These are phyloP conservation scores for Tretioscincus oriximinensis DNA, from an alignment of 2,113 vertebrate genomes.

Conservation along the genomic window DNA sequence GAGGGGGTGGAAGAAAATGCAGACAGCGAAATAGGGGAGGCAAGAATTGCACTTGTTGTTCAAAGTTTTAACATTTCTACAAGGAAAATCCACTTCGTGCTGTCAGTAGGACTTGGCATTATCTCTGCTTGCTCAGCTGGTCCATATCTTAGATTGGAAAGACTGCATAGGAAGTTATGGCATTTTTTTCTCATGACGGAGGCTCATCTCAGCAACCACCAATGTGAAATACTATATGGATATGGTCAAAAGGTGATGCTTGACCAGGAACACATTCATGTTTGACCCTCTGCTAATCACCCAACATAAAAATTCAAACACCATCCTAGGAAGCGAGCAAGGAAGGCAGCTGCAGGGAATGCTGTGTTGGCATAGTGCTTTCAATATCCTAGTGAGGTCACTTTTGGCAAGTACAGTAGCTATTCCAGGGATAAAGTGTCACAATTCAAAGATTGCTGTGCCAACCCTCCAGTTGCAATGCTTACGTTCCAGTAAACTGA, in stretches of 20 bases:
- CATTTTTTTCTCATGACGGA: background rate
- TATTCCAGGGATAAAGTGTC: constrained; percentile 11
- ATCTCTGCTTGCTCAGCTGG: background rate
- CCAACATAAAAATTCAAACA: constrained; percentile 4
- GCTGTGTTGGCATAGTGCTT: constrained; percentile 8
- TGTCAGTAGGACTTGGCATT: background rate
- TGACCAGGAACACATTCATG: background rate
- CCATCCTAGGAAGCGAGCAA: constrained; percentile 2
- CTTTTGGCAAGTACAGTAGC: constrained; percentile 14
- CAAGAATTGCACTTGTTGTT: background rate
- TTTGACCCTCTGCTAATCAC: constrained; percentile 1
- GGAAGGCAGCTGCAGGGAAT: constrained; percentile 12
- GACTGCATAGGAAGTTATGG: background rate
- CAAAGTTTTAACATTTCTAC: background rate
- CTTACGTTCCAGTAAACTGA: background rate
- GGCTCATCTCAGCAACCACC: background rate
- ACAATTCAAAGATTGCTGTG: background rate
- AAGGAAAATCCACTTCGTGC: background rate
- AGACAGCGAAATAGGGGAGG: background rate
- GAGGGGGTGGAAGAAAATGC: background rate
- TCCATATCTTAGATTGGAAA: background rate
- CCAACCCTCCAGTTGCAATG: background rate
- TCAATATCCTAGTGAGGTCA: constrained; percentile 11
- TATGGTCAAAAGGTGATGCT: constrained; percentile 17
- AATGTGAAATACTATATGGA: background rate